Evolutionary conservation across 2,113 vertebrate species (phyloP), one percentile per base, ranked within the genome.

Genomic region (Pampusana beccarii): DNA sequence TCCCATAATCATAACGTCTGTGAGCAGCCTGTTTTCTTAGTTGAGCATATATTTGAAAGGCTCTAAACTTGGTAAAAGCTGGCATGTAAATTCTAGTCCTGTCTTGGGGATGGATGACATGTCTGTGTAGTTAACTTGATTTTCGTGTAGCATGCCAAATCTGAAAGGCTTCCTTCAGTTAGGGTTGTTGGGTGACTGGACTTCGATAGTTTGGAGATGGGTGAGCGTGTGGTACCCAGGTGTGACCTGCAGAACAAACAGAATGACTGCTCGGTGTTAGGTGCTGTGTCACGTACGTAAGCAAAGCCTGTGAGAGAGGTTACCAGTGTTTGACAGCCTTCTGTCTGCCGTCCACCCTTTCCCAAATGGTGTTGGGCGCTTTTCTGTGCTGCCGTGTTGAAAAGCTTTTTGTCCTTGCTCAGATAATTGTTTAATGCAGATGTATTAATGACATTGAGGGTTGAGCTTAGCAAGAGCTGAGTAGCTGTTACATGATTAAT

Each of bases 401-500:
- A 84, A 91, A 80, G 60, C 38, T 64, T 93, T 92, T 67, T 86
- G 69, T 93, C 44, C 23, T 87, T 8, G 17, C 71, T 42, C 80
- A 75, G 40, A 19, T 74, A 67, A 71, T 78, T 66, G 77, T 60
- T 91, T 87, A 31, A 62, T 51, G 54, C 77, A 50, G 57, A 61
- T 44, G 56, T 85, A 28, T 75, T 79, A 48, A 84, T 91, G 83
- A 57, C 89, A 50, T 4, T 7, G 51, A 44, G 34, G 24, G 38
- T 2, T 62, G n/a, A 65, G 61, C 51, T 91, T 19, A 79, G 57
- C 61, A 67, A 84, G 82, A 75, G 53, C 78, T 86, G 48, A 90
- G 78, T 82, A 88, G 51, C 79, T 94, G 58, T 81, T 97, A 66
- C 4, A 10, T 93, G 85, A 91, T 86, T 86, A 90, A 86, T 93